phyloP scores from a whole-genome alignment of 2,888 invertebrate genomes.

The Orchesella flavescens region DNA sequence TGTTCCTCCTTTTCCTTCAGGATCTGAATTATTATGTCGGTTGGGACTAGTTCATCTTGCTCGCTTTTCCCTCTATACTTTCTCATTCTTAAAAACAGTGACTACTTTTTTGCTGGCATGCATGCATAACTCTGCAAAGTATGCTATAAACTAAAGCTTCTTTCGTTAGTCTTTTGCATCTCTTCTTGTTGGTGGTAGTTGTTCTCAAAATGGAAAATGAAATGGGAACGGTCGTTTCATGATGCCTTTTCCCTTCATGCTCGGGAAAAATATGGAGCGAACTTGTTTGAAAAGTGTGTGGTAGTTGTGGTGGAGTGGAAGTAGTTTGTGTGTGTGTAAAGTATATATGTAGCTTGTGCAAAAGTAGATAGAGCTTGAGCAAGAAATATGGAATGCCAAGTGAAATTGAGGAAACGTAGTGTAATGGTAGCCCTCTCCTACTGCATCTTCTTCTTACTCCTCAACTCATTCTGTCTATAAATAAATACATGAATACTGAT shows the following conservation, averaged over 20 bases:
- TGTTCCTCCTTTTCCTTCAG: background rate
- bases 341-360: no score
- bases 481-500: slow-evolving; percentile 6
- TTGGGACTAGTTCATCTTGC: slow-evolving; percentile 31
- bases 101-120: no score
- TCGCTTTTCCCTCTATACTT: slow-evolving; percentile 4
- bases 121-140: no score
- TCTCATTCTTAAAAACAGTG: background rate
- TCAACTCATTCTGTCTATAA: slow-evolving; percentile 10
- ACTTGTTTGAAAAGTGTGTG: background rate
- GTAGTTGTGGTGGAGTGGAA: background rate
- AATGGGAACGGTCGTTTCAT: background rate
- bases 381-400: slow-evolving; percentile 17
- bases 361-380: background rate
- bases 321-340: no score
- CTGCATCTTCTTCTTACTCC: slow-evolving; percentile 1
- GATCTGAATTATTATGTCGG: slow-evolving; percentile 40
- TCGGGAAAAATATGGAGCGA: background rate
- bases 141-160: no score
- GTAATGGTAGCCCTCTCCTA: background rate
- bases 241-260: background rate
- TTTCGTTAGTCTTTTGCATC: no score
- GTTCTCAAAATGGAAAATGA: slow-evolving; percentile 3
- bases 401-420: slow-evolving; percentile 6
- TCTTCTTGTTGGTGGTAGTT: no score